Base-by-base conservation (phyloP, 2,888 invertebrate species). In the Heliconius erato region DNA sequence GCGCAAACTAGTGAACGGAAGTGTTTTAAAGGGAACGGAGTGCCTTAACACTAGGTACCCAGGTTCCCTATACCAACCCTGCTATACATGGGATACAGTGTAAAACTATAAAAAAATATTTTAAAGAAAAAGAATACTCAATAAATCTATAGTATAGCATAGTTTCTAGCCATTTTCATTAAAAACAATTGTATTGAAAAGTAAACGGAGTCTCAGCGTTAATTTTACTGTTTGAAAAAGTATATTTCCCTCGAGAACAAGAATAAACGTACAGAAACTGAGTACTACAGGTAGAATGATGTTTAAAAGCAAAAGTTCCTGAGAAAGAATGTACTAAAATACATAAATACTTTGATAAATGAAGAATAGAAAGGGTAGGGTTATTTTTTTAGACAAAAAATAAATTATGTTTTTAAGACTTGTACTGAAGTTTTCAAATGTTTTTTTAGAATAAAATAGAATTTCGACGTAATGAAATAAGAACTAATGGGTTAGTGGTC, bases 181-280 rank as follows among this genome's bases (percentile, higher is more conserved):
- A 49, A 49, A 72, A 72, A 72, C 72, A 26, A 49, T 72, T 72
- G 44, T 72, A 72, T 72, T 49, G 72, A 72, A 72, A 72, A 72
- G 72, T 72, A 49, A 72, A 72, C 72, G 2, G 14, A 26, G 19
- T 72, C 72, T 72, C 72, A 28, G 72, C 49, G 72, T 72, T 72
- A 63, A 76, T 68, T 78, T 68, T 78, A 67, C 67, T 78, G 67
- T 67, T 78, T 78, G 78, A 49, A 49, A 76, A 78, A 78, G 78
- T 78, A 78, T 78, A 78, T 78, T 78, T 78, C 78, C 78, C 78
- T 7, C 4, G 67, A 78, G 78, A 68, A 11, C n/a, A 19, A 28
- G 28, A 67, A 67, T 44, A 78, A 78, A 78, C 44, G 28, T 9
- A 72, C 44, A 16, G 44, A 44, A 67, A 26, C 16, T 67, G 6